Percentiles rank a stretch among this genome's conserved stretches.
Conservation (phyloP, 2,113 vertebrate genomes). For the Microcebus griseorufus region DNA sequence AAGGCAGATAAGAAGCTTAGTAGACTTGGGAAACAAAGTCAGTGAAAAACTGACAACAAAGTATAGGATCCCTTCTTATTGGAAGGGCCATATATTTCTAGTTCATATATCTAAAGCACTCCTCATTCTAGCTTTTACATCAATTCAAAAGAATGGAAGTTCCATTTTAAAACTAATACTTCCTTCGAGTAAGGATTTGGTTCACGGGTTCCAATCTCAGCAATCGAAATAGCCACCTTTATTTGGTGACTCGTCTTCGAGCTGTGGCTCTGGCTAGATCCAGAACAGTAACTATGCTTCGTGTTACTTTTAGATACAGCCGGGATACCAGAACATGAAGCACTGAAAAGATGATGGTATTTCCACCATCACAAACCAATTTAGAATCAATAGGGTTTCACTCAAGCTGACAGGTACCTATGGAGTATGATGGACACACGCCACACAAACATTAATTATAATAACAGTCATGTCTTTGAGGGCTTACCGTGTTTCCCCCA, state of each 20-base stretch:
- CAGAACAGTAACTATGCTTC: neutral
- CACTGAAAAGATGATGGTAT: neutral
- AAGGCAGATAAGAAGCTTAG: neutral
- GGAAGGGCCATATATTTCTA: neutral
- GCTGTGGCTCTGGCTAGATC: neutral
- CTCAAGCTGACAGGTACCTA: neutral
- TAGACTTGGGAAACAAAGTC: neutral
- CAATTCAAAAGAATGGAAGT: conserved; percentile 20
- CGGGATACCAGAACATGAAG: neutral
- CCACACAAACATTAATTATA: neutral
- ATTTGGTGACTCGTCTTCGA: neutral
- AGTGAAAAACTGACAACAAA: neutral
- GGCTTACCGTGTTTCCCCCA: too few species aligned
- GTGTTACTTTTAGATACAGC: neutral
- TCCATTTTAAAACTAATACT: conserved; percentile 36
- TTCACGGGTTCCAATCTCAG: neutral
- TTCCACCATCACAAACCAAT: neutral
- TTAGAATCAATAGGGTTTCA: neutral
- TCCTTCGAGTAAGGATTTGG: neutral
- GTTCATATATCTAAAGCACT: neutral
- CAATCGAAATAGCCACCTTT: neutral
- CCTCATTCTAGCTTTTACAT: conserved; percentile 14
- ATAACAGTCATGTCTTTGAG: neutral
- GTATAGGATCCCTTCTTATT: neutral
- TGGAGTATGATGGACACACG: neutral